Percentiles rank a stretch among this genome's conserved stretches.
Conservation (phyloP, 1,140 invertebrate species). For the Nautilus pompilius region DNA sequence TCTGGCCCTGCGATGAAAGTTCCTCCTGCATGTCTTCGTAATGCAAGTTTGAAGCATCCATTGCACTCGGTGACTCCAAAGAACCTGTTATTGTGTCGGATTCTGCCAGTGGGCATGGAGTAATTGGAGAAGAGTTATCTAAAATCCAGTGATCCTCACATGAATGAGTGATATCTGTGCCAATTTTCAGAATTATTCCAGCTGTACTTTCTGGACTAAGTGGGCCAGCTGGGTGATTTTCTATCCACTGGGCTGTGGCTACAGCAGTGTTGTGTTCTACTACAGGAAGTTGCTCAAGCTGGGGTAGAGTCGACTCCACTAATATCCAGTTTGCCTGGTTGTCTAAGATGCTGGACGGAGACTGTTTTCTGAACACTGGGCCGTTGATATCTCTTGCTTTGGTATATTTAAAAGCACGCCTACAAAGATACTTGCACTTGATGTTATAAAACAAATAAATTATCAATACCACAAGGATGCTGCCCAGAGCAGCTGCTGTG, state of each 20-base stretch:
- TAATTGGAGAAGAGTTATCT: too few species aligned
- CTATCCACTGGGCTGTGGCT: conserved; percentile 14
- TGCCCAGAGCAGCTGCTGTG: conserved; percentile 32
- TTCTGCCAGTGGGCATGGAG: too few species aligned
- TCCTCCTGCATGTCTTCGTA: too few species aligned
- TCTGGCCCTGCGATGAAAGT: too few species aligned
- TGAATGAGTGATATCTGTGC: conserved; percentile 13
- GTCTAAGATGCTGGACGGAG: background rate
- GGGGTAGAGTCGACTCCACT: background rate
- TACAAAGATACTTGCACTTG: conserved; percentile 23
- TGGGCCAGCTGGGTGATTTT: conserved; percentile 9
- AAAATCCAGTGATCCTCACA: too few species aligned
- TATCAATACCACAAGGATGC: conserved; percentile 31
- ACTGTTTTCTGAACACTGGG: background rate
- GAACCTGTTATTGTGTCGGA: too few species aligned
- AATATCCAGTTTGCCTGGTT: background rate
- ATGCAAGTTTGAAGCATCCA: too few species aligned
- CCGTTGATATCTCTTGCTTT: conserved; percentile 9
- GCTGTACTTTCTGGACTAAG: conserved; percentile 8
- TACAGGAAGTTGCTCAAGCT: background rate
- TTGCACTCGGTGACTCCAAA: too few species aligned
- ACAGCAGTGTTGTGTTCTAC: conserved; percentile 4
- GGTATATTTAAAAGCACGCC: conserved; percentile 5
- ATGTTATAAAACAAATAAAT: conserved; percentile 33
- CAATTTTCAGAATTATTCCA: conserved; percentile 16